A percentile compares a stretch with the other conserved stretches of the same genome.
Evolutionary conservation across 2,113 vertebrate genomes (phyloP).

Genomic region (Callionymus lyra): DNA sequence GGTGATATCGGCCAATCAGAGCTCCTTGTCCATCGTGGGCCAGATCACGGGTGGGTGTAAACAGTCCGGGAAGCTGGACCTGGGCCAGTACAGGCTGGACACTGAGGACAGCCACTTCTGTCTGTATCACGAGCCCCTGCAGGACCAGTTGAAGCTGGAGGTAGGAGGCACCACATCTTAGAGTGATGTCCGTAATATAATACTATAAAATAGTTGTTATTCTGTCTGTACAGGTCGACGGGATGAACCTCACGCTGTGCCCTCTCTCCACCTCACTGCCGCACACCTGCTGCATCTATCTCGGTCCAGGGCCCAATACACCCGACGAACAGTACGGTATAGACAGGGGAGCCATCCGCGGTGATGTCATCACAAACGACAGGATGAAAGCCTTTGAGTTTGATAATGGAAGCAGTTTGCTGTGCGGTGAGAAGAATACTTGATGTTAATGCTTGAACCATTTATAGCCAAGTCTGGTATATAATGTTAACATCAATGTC

Average conservation of each 20-base stretch:
- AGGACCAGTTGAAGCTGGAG: conserved; percentile 51
- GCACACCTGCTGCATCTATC: conserved; percentile 42
- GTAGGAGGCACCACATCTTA: conserved; percentile 13
- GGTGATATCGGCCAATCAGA: conserved; percentile 43
- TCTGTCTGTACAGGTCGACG: conserved; percentile 18
- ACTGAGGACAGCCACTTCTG: conserved; percentile 35
- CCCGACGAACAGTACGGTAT: conserved; percentile 18
- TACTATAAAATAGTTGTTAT: too few species aligned
- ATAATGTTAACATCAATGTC: neutral
- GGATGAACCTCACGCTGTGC: conserved; percentile 27
- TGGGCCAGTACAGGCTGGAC: fast-evolving
- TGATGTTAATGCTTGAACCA: too few species aligned
- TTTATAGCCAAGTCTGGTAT: too few species aligned
- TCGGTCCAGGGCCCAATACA: fast-evolving
- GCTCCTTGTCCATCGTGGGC: conserved; percentile 44
- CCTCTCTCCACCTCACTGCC: conserved; percentile 10
- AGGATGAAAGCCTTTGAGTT: conserved; percentile 21
- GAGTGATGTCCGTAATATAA: too few species aligned
- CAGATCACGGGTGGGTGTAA: conserved; percentile 35
- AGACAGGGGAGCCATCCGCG: fast-evolving
- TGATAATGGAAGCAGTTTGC: fast-evolving
- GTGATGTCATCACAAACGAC: fast-evolving
- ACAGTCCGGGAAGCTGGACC: neutral
- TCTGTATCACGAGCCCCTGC: conserved; percentile 60
- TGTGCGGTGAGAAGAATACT: conserved; percentile 56